These are phyloP conservation scores for Fregata magnificens DNA, from an alignment of 2,113 vertebrate species.

Conservation along the genomic window DNA sequence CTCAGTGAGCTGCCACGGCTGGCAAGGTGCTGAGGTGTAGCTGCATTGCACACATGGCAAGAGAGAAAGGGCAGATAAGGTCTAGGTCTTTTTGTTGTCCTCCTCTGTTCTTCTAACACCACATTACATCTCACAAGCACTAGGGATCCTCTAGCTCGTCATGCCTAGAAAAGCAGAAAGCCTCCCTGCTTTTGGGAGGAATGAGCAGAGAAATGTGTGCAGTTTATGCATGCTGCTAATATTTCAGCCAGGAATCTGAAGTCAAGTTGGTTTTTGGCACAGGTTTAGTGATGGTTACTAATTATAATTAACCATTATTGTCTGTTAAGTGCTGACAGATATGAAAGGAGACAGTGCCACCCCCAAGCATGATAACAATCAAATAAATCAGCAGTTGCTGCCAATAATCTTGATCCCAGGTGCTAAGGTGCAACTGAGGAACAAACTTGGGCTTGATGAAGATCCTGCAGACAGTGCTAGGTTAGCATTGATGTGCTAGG, in stretches of 20 bases:
- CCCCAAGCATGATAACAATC: neutral
- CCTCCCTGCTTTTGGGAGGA: neutral
- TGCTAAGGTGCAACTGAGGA: neutral
- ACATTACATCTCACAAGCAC: neutral
- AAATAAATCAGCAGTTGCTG: neutral
- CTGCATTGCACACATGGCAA: fast-evolving
- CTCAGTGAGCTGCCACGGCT: neutral
- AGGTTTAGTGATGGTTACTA: neutral
- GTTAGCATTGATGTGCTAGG: neutral
- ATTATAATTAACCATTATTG: neutral
- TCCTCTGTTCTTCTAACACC: neutral
- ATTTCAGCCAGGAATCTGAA: neutral
- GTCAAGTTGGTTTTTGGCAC: neutral
- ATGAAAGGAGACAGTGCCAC: neutral
- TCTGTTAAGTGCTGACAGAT: neutral
- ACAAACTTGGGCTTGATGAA: neutral
- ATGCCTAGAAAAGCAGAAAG: neutral
- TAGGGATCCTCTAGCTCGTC: neutral
- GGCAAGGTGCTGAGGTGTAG: neutral
- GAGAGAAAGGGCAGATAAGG: neutral
- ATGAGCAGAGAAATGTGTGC: fast-evolving
- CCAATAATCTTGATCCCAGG: neutral
- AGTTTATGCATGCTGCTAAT: neutral
- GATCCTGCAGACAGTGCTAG: neutral
- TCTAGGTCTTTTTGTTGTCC: neutral